These are phyloP conservation scores for Acropora yongei DNA, from an alignment of 64 coral and sea anemone species.

Conservation along the genomic window DNA sequence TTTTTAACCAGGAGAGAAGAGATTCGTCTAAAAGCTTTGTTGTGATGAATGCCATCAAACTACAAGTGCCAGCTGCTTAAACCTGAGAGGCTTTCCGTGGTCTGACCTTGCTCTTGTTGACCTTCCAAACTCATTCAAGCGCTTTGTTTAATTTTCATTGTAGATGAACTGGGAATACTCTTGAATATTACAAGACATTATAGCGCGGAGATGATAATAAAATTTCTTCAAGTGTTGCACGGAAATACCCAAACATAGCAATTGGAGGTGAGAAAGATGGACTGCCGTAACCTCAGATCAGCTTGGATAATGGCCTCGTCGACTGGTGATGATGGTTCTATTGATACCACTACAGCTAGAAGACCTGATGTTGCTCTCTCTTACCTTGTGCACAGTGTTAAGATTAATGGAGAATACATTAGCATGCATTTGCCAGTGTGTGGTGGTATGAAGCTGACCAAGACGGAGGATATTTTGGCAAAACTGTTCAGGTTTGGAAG, in stretches of 20 bases:
- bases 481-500: neutral
- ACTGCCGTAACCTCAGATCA: conserved; percentile 18
- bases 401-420: neutral
- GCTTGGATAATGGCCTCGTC: conserved; percentile 36
- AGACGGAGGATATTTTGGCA: neutral
- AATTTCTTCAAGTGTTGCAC: neutral
- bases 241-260: neutral
- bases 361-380: conserved; percentile 31
- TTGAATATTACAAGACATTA: neutral
- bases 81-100: neutral
- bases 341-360: neutral
- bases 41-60: neutral
- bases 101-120: neutral
- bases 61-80: neutral
- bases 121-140: conserved; percentile 10
- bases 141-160: neutral
- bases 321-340: conserved; percentile 7
- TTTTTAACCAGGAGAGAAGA: neutral
- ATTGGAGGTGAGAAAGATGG: conserved; percentile 45
- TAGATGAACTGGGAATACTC: neutral
- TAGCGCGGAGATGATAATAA: neutral
- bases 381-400: conserved; percentile 20
- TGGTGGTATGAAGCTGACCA: neutral
- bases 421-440: conserved; percentile 18
- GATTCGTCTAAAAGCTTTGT: neutral